phyloP scores from a whole-genome alignment of 2,797 vertebrate genomes.

The Ispidina picta region DNA sequence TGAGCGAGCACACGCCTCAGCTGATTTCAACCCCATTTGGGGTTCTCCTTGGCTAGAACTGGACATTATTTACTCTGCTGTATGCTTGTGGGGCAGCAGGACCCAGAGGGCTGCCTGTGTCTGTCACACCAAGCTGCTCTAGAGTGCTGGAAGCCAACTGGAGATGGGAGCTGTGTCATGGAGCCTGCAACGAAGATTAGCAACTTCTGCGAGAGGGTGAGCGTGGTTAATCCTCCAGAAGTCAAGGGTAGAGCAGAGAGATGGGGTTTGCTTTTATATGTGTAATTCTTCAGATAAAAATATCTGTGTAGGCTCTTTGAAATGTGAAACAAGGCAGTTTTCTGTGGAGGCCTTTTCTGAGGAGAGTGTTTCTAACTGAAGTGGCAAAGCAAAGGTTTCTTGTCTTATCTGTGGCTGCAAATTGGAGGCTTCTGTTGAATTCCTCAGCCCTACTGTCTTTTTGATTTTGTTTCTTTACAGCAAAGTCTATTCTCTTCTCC shows the following conservation, averaged over 20 bases:
- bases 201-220: background rate
- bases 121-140: background rate
- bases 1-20: background rate
- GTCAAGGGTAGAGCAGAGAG: fast-evolving
- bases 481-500: conserved; percentile 15
- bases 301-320: background rate
- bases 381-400: background rate
- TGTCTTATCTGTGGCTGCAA: background rate
- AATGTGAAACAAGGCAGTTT: conserved; percentile 16
- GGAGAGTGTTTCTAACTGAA: background rate
- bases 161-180: background rate
- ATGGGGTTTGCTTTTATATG: background rate
- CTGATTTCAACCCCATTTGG: background rate
- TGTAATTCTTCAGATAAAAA: background rate
- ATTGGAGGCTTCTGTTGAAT: background rate
- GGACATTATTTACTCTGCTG: background rate
- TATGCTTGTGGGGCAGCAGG: background rate
- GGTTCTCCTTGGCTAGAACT: background rate
- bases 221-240: background rate
- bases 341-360: background rate
- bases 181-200: background rate
- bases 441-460: background rate
- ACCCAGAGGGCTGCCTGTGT: background rate
- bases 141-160: background rate
- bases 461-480: conserved; percentile 12